Evolutionary conservation across 1,140 invertebrate species (phyloP), one percentile per base, ranked within the genome.

Genomic region (Gryllus bimaculatus): DNA sequence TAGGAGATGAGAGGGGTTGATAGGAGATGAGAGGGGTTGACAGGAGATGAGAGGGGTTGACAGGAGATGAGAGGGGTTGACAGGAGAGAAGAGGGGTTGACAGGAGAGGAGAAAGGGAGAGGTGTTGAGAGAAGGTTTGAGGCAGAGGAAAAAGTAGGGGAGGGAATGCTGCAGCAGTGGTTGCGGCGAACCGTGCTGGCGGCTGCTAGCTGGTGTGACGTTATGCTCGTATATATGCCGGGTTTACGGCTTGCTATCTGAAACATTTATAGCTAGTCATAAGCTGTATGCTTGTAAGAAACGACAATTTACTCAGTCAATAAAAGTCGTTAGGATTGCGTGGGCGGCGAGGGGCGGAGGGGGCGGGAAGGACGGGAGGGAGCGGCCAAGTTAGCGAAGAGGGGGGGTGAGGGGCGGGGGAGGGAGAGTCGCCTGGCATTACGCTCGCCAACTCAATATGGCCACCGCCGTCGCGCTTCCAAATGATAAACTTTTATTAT

Each of bases 221-320:
- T 66, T 66, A 66, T 66, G 54, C 18, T 66, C 54, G 54, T 66
- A 18, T 66, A 66, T 66, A 66, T 66, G 18, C 54, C 10, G 54
- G 18, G 2, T 66, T 66, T 66, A 66, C 54, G 54, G 54, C 54
- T 66, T 66, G 54, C 54, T 66, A 66, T 66, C 54, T 66, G 54
- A 66, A 66, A 66, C 54, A 66, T 66, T 66, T 66, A 66, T 66
- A 66, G 54, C 54, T 66, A 66, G 54, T 66, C 54, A 66, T 66
- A 66, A 66, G 54, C 54, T 66, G 54, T 66, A 66, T 66, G 54
- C 54, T 66, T 66, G 54, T 66, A 66, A 66, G 54, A 66, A 66
- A 66, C 54, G 54, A 66, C 54, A 66, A 66, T 66, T 66, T 66
- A 66, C 54, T 66, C 18, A 66, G 54, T 66, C 54, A 66, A 66